Evolutionary conservation across 2,888 invertebrate genomes (phyloP).

Genomic region (Sminthurides aquaticus): DNA sequence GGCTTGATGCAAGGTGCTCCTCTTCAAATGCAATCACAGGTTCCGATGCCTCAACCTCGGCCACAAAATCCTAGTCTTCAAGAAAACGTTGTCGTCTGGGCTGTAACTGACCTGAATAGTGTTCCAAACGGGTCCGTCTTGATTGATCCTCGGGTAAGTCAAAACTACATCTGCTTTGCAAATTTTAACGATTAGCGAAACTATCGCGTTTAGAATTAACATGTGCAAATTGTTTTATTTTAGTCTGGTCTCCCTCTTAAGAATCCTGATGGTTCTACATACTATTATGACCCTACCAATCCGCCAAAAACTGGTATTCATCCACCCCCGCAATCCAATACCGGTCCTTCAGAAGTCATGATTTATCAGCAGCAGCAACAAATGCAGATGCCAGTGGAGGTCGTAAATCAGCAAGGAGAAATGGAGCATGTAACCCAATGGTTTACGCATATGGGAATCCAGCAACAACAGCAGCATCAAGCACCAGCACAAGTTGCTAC

Average conservation of each 20-base stretch:
- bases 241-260: constrained; percentile 67
- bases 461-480: constrained; percentile 12
- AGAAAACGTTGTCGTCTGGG: constrained; percentile 63
- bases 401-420: constrained; percentile 18
- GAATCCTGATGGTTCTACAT: constrained; percentile 67
- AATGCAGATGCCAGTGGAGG: constrained; percentile 7
- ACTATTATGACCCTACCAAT: constrained; percentile 67
- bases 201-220: neutral
- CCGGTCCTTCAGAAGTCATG: constrained; percentile 14
- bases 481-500: neutral
- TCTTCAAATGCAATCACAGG: constrained; percentile 20
- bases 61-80: constrained; percentile 29
- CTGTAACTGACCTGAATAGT: constrained; percentile 73
- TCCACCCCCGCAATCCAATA: constrained; percentile 15
- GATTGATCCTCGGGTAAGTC: constrained; percentile 71
- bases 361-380: constrained; percentile 14
- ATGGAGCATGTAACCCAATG: constrained; percentile 20
- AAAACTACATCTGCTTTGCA: constrained; percentile 5
- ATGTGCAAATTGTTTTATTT: constrained; percentile 36
- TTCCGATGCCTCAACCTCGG: constrained; percentile 3
- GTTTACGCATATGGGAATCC: constrained; percentile 21
- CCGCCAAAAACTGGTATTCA: constrained; percentile 50
- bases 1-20: constrained; percentile 23
- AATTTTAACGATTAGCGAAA: neutral
- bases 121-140: constrained; percentile 82